Evolutionary conservation across 2,888 invertebrate genomes (phyloP).

Genomic region (Noctuana brunneofusca): DNA sequence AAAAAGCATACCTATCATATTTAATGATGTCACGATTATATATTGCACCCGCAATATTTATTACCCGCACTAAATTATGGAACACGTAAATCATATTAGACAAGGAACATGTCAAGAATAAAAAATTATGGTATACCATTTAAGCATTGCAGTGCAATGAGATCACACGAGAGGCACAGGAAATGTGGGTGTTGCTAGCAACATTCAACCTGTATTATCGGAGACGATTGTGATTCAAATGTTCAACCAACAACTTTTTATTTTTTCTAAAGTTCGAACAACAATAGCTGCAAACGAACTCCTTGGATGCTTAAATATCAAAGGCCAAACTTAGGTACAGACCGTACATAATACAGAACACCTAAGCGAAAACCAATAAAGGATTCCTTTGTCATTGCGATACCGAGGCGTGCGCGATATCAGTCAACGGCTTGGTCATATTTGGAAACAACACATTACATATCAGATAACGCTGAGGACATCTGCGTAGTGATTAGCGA

Average conservation of each 20-base stretch:
- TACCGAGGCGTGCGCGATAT: slow-evolving; percentile 53
- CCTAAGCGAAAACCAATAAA: slow-evolving; percentile 57
- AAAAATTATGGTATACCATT: slow-evolving; percentile 20
- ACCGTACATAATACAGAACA: slow-evolving; percentile 55
- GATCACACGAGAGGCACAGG: slow-evolving; percentile 29
- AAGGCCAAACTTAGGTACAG: slow-evolving; percentile 61
- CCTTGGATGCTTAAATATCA: slow-evolving; percentile 51
- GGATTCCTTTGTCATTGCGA: slow-evolving; percentile 62
- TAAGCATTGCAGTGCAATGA: slow-evolving; percentile 30
- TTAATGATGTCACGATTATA: slow-evolving; percentile 1
- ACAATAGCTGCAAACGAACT: slow-evolving; percentile 69
- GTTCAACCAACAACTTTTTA: slow-evolving; percentile 39
- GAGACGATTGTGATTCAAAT: slow-evolving; percentile 42
- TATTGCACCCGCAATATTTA: slow-evolving; percentile 32
- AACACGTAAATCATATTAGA: slow-evolving; percentile 35
- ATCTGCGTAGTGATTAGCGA: slow-evolving; percentile 67
- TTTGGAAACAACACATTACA: slow-evolving; percentile 60
- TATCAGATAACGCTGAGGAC: slow-evolving; percentile 73
- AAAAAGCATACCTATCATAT: background rate
- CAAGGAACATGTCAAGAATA: slow-evolving; percentile 20
- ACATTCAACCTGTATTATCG: slow-evolving; percentile 37
- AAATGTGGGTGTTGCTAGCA: slow-evolving; percentile 41
- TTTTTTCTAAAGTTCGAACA: slow-evolving; percentile 50
- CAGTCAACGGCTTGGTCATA: slow-evolving; percentile 64
- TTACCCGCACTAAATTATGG: slow-evolving; percentile 35